Evolutionary conservation across 2,797 vertebrate genomes (phyloP).

Genomic region (Bovichtus diacanthus): DNA sequence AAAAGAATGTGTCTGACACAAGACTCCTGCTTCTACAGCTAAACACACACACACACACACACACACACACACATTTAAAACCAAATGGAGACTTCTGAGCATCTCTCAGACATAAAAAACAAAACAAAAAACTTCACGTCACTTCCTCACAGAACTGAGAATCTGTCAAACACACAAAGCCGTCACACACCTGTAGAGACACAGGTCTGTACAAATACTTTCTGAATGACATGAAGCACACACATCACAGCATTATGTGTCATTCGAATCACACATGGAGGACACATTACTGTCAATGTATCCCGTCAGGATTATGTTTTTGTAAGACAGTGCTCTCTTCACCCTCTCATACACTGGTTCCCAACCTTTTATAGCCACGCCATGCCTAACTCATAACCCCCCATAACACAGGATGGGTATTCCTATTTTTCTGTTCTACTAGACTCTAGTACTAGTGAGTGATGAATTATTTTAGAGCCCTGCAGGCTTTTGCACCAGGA

Average conservation of each 20-base stretch:
- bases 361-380: slow-evolving; percentile 39
- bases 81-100: slow-evolving; percentile 49
- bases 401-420: not conserved
- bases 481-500: slow-evolving; percentile 15
- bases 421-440: too few relatives aligned
- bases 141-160: slow-evolving; percentile 63
- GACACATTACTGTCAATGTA: slow-evolving; percentile 85
- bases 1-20: slow-evolving; percentile 50
- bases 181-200: slow-evolving; percentile 66
- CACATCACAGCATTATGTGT: slow-evolving; percentile 78
- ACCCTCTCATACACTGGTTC: slow-evolving; percentile 65
- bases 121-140: slow-evolving; percentile 34
- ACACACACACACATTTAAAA: slow-evolving; percentile 69
- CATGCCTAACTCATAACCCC: not conserved
- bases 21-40: slow-evolving; percentile 52
- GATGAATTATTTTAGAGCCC: not conserved
- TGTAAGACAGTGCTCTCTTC: slow-evolving; percentile 87
- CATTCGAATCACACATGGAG: slow-evolving; percentile 79
- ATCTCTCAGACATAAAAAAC: slow-evolving; percentile 51
- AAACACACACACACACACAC: slow-evolving; percentile 73
- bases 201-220: slow-evolving; percentile 66
- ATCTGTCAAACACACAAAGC: slow-evolving; percentile 63
- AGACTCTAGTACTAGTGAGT: too few relatives aligned
- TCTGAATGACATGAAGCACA: slow-evolving; percentile 80
- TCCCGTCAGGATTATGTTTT: slow-evolving; percentile 85